These are phyloP conservation scores for Choristoneura fumiferana DNA, from an alignment of 1,140 invertebrate species.

Conservation along the genomic window DNA sequence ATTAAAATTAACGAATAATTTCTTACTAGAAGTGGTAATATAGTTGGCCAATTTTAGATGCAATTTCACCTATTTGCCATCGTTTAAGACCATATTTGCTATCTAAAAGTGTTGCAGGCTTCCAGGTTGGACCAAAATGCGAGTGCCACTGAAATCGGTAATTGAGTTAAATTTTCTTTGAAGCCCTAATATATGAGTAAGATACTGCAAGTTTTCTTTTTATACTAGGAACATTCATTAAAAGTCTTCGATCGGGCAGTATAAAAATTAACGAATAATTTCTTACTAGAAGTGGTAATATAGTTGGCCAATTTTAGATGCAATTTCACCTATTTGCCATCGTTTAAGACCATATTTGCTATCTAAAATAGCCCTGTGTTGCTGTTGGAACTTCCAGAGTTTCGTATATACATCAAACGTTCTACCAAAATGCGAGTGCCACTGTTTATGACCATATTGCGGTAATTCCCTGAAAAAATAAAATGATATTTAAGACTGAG, in stretches of 20 bases:
- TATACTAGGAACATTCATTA: too few species aligned
- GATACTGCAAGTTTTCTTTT: too few species aligned
- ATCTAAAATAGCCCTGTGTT: slow-evolving; percentile 95
- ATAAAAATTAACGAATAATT: too few species aligned
- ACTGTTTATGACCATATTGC: slow-evolving; percentile 98
- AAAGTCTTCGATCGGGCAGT: too few species aligned
- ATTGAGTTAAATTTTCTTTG: too few species aligned
- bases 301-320: slow-evolving; percentile 98
- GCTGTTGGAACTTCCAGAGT: slow-evolving; percentile 99
- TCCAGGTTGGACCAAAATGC: slow-evolving; percentile 98
- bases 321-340: slow-evolving; percentile 99
- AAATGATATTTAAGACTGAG: too few species aligned
- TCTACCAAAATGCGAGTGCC: slow-evolving; percentile 98
- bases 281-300: slow-evolving; percentile 99
- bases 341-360: slow-evolving; percentile 96
- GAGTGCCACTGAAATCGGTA: slow-evolving; percentile 99
- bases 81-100: slow-evolving; percentile 96
- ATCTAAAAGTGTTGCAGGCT: slow-evolving; percentile 97
- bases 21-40: slow-evolving; percentile 99
- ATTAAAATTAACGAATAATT: background rate
- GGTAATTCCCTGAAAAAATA: slow-evolving; percentile 92
- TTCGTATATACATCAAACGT: slow-evolving; percentile 99
- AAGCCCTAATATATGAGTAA: too few species aligned
- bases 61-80: slow-evolving; percentile 99
- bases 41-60: slow-evolving; percentile 98